Evolutionary conservation across 2,113 vertebrate species (phyloP), one percentile per base, ranked within the genome.

Genomic region (Hippocampus abdominalis): DNA sequence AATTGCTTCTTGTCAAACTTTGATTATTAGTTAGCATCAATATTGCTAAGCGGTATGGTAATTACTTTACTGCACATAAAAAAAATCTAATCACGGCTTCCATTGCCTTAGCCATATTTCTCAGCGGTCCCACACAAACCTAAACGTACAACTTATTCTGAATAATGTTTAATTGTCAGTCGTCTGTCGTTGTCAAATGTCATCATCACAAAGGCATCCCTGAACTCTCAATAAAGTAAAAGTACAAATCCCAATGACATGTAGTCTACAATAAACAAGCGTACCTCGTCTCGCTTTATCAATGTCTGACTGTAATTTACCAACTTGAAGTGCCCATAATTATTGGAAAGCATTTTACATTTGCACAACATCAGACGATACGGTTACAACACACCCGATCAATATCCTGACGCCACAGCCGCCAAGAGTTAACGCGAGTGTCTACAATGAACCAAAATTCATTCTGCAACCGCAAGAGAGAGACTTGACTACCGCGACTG

Each of bases 301-400:
- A 78, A 70, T 62, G 59, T 4, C 29, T 68, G 69, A 69, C 72
- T 84, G 80, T 86, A 79, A 87, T 84, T 87, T 76, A 83, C 77
- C 75, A 72, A 73, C 13, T 67, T 63, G 56, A 87, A 86, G 77
- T 71, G 82, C 76, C 72, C 73, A 49, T 51, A 73, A 74, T 82
- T 78, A 85, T 83, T 82, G 76, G 63, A 84, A 84, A 84, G 66
- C 76, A 73, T 76, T 84, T 81, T 84, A 72, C 69, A 79, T 87
- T 65, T 32, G 64, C 25, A 49, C 61, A 78, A 64, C 75, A 76
- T 15, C 9, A 77, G 78, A 79, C 62, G 25, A 60, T 56, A 59
- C 8, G 73, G 73, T 81, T 75, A 79, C 80, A 80, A 77, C 74
- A 29, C 49, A 69, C 32, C 73, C 3, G 11, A 73, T 86, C 77